Evolutionary conservation across 2,797 vertebrate genomes (phyloP).

Genomic region (Streptopelia turtur): DNA sequence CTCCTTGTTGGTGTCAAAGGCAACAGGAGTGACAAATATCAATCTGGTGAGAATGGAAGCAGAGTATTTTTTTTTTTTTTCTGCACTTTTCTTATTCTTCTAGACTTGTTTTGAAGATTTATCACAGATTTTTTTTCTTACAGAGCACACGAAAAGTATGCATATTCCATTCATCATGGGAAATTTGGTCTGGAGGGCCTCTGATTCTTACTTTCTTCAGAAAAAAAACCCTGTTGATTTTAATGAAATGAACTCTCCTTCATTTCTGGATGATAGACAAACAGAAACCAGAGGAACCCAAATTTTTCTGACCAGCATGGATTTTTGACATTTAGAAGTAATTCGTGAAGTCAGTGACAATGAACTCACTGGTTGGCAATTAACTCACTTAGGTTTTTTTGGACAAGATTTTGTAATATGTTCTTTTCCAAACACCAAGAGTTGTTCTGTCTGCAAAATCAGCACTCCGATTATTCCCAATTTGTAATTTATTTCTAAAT

Average conservation of each 20-base stretch:
- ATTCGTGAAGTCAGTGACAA: background rate
- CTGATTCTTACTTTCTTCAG: background rate
- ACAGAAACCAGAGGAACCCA: background rate
- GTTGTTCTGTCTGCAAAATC: background rate
- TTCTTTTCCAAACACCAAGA: background rate
- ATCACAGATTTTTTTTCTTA: background rate
- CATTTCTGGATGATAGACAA: background rate
- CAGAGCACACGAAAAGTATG: background rate
- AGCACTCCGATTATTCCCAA: background rate
- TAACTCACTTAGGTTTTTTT: background rate
- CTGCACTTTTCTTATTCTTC: background rate
- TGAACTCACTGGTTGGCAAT: background rate
- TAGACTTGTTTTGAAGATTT: background rate
- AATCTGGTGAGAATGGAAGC: background rate
- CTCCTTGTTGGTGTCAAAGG: background rate
- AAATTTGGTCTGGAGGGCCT: background rate
- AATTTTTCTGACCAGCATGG: background rate
- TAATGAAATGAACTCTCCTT: background rate
- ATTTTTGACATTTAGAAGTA: background rate
- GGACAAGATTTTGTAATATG: background rate
- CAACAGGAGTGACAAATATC: background rate
- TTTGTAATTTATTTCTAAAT: slow-evolving; percentile 10
- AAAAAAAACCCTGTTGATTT: background rate
- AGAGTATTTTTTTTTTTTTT: background rate
- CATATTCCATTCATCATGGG: background rate